Evolutionary conservation across 2,888 invertebrate genomes (phyloP), one percentile per base, ranked within the genome.

Genomic region (Callyntrura guangdongensis): DNA sequence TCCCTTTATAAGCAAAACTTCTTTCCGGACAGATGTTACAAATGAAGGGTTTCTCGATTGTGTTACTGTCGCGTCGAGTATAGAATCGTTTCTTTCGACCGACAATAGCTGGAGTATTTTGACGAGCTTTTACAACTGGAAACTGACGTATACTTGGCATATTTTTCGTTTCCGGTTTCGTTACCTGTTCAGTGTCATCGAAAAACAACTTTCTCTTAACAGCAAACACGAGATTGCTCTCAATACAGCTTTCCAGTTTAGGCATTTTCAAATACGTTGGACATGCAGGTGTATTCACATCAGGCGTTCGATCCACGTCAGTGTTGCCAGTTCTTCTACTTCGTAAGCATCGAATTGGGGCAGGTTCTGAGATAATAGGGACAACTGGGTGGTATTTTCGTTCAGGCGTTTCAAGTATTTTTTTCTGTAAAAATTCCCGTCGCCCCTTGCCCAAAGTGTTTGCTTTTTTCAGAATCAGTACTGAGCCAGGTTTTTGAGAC

Each of bases 1-100:
- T n/a, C n/a, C 90, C 90, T 59, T 90, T 90, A 20, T 90, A 90
- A 27, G 85, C 85, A 56, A 90, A 90, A 36, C 82, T 59, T n/a
- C 86, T 67, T 0, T 69, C 85, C 8, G 59, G 27, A 53, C 90
- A 90, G 11, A 86, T 49, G 67, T 17, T 69, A 27, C 90, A 90
- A 12, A 25, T 22, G 36, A 86, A 90, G n/a, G 90, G 79, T 47
- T 81, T 90, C 6, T 85, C 90, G 72, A 90, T 85, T 17, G 79
- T 53, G 56, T 36, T 86, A 17, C 85, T 79, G n/a, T 90, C 90
- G n/a, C 86, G 79, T 53, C 90, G 36, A 14, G 20, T n/a, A 53
- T 86, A 90, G 61, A 86, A 86, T 9, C 72, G 67, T 53, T 82
- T 88, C 27, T 82, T 69, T 69, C 61, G n/a, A 17, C 56, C 25